Conservation (phyloP, 2,113 vertebrate species). For the Podilymbus podiceps region DNA sequence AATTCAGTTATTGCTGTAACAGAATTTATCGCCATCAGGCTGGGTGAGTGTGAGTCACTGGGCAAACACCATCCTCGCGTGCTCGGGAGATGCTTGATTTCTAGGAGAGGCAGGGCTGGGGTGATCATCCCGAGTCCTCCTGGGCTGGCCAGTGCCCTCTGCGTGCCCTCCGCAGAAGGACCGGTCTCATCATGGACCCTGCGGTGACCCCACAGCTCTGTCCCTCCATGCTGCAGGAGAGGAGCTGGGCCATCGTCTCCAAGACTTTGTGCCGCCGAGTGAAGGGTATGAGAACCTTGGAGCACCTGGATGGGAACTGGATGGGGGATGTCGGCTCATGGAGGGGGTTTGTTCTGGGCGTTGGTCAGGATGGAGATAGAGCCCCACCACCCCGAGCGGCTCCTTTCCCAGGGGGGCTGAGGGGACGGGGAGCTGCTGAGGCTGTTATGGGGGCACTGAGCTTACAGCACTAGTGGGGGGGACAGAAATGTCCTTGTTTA, state of each 20-base stretch:
- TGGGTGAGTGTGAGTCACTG: background rate
- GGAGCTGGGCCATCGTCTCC: background rate
- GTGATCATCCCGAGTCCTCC: background rate
- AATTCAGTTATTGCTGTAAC: background rate
- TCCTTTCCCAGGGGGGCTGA: background rate
- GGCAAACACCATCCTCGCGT: background rate
- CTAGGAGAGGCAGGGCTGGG: background rate
- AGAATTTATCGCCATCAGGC: background rate
- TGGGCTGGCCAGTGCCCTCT: background rate
- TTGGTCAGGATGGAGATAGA: background rate
- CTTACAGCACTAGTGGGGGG: background rate
- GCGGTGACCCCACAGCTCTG: background rate
- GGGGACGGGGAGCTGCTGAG: background rate
- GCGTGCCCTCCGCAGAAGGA: background rate
- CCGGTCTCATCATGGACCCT: background rate
- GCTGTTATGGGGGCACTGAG: background rate
- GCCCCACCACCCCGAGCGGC: background rate
- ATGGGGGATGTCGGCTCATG: rapidly evolving
- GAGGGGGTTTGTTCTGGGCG: rapidly evolving
- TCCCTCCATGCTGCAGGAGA: background rate
- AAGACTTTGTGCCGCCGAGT: background rate
- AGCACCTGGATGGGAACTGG: background rate
- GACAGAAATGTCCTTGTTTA: background rate
- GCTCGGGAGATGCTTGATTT: background rate
- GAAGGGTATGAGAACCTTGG: background rate